Evolutionary conservation across 37 sponge, comb jelly and placozoan genomes (phyloP), one percentile per base, ranked within the genome.

Genomic region (Tethya wilhelma): DNA sequence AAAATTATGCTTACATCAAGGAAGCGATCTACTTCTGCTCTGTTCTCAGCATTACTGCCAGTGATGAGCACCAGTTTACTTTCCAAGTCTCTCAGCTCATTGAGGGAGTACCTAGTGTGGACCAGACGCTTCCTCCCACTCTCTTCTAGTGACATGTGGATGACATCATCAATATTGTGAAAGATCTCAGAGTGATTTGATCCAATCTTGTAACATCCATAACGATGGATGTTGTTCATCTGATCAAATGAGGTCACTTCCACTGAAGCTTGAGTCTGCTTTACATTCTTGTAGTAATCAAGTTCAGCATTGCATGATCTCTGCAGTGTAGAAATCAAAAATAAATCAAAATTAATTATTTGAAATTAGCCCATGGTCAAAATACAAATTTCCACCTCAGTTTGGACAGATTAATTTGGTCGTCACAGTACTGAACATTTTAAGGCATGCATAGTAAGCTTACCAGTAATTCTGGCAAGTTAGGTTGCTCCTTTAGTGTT

Each of bases 41-140:
- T 73, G 33, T 77, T 55, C 33, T 88, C 82, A 38, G 82, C 64
- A n/a, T 84, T 81, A 38, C 68, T 84, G 31, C 93, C 93, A 74
- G 78, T 85, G 19, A 93, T 93, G 25, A 93, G 82, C 14, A 88
- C 93, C 41, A 93, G 59, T 53, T 93, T 93, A 32, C 93, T 93
- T 73, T 93, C 89, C 17, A 93, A 59, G 55, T 93, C 93, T 37
- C 85, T 57, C 2, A 93, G 82, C 14, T 93, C 89, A 66, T 93
- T 82, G 23, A 93, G 71, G 38, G 64, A 59, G 58, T 82, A 93
- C 3, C 46, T 69, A 11, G 28, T 55, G 78, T 84, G 75, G 30
- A 73, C 25, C 57, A 82, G 64, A 25, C 42, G 44, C 59, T 78
- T 67, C 45, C 55, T 23, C 1, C 26, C 63, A 4, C 39, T 62